Base-by-base conservation (phyloP, 2,888 invertebrate species). In the Timema cristinae region DNA sequence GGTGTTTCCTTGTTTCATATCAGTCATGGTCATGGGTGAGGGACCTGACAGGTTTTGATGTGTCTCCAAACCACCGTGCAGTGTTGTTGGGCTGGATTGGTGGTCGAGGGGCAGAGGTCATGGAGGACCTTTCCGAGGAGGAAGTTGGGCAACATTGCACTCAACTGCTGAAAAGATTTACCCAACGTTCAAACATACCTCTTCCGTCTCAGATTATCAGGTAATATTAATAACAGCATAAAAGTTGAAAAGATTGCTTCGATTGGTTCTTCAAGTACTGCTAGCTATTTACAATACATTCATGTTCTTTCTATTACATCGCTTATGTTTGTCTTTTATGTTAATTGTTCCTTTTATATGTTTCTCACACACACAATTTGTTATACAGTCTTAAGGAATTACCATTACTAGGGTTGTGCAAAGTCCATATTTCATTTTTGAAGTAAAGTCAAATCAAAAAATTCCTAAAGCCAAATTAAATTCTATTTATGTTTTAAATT, bases 51-150 rank as follows among this genome's bases (percentile, higher is more conserved):
- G 90, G 90, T 4, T 90, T 91, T 80, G 90, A 91, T 78, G 83
- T 88, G 54, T 78, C 88, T 11, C 81, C 83, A 1, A 84, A 83
- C 74, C 79, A 81, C 59, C 76, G 75, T 10, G 79, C 79, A n/a
- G 84, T 88, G 50, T 80, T 91, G 50, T 78, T 90, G 8, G 90
- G 87, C 0, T 91, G 90, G 90, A 83, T 91, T 8, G 88, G 89
- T 13, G 88, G 89, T 0, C 80, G 83, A 71, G 89, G 88, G 50
- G 88, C 90, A 8, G 79, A 82, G 54, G 79, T 83, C 68, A 83
- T 90, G 79, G 89, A 90, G 80, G 80, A 77, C 48, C 76, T 88
- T 11, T 79, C 79, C 49, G 85, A 86, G 74, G 79, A 84, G n/a
- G 81, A 83, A 73, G 80, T 90, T 66, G 84, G 83, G 6, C 73